phyloP scores from a whole-genome alignment of 1,140 invertebrate species.

The Diuraphis noxia region DNA sequence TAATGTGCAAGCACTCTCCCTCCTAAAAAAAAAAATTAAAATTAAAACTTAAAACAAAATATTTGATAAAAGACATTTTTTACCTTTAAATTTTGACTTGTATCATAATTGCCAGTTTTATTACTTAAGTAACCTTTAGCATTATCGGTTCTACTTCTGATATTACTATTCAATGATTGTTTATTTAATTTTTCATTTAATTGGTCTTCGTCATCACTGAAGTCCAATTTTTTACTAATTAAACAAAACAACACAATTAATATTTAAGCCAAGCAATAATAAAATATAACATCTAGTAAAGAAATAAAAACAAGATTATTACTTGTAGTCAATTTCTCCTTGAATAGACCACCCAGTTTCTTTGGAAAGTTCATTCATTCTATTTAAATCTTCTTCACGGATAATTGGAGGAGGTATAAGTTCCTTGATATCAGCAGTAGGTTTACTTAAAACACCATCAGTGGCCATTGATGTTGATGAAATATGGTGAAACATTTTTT shows the following conservation, averaged over 20 bases:
- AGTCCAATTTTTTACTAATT: conserved; percentile 83
- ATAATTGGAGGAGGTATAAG: conserved; percentile 77
- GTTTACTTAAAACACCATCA: conserved; percentile 13
- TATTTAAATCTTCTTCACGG: conserved; percentile 86
- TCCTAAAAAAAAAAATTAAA: conserved; percentile 20
- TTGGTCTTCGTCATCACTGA: conserved; percentile 85
- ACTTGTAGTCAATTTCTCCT: conserved; percentile 93
- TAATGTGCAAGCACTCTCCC: not conserved
- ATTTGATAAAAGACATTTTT: not conserved
- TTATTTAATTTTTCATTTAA: conserved; percentile 56
- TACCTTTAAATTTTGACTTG: conserved; percentile 42
- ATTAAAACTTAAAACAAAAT: not conserved
- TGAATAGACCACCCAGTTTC: conserved; percentile 89
- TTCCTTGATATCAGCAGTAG: conserved; percentile 54
- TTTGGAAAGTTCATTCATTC: conserved; percentile 86
- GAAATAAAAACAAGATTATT: conserved; percentile 58
- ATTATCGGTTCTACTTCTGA: conserved; percentile 29
- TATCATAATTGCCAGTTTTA: not conserved
- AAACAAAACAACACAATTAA: conserved; percentile 56
- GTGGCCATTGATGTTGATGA: conserved; percentile 14
- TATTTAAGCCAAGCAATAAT: not conserved
- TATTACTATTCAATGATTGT: conserved; percentile 40
- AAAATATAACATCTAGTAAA: not conserved
- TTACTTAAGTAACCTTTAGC: not conserved
- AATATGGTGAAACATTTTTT: conserved; percentile 29